These are phyloP conservation scores for Pyrgilauda ruficollis DNA, from an alignment of 2,113 vertebrate species.

Conservation along the genomic window DNA sequence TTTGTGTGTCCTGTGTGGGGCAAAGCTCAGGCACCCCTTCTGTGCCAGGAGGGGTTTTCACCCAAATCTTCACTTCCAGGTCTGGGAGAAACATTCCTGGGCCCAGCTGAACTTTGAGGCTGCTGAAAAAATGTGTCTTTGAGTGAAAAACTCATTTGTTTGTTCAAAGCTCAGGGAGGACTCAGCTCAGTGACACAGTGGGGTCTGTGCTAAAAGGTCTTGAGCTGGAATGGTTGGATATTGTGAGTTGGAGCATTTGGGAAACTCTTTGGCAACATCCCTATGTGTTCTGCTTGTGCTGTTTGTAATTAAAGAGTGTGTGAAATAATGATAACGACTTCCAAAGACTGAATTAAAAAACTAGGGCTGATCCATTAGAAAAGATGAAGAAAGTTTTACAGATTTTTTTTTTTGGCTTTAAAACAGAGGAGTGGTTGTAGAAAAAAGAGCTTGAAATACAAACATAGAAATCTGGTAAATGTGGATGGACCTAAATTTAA, in stretches of 20 bases:
- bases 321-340: background rate
- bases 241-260: background rate
- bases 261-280: background rate
- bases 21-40: background rate
- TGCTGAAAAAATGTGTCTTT: background rate
- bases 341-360: background rate
- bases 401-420: background rate
- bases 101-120: background rate
- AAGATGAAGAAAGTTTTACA: background rate
- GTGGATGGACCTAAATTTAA: background rate
- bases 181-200: background rate
- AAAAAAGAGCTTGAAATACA: background rate
- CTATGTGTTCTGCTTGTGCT: background rate
- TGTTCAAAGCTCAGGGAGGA: background rate
- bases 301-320: background rate
- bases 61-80: background rate
- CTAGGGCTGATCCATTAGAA: background rate
- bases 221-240: background rate
- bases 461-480: background rate
- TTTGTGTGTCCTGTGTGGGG: background rate
- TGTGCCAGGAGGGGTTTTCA: background rate
- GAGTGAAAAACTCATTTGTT: background rate
- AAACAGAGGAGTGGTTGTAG: background rate
- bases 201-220: background rate
- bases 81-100: background rate